Evolutionary conservation across 2,888 invertebrate genomes (phyloP).

Genomic region (Blastobasis lacticolella): DNA sequence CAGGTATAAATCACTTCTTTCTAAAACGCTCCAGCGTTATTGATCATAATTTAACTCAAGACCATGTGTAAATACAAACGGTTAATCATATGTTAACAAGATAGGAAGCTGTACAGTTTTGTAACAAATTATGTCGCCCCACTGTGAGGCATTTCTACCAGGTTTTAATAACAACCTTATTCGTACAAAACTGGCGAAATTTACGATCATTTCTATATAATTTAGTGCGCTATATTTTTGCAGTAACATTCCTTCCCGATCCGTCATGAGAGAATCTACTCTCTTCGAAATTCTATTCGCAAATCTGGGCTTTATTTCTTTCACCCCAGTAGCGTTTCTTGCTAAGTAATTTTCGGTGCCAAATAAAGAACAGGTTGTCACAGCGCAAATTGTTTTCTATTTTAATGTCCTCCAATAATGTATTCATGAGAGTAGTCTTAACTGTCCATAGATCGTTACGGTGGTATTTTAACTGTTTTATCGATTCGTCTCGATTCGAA

Average conservation of each 20-base stretch:
- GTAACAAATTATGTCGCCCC: not conserved
- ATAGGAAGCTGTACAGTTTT: constrained; percentile 2
- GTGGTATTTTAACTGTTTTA: constrained; percentile 14
- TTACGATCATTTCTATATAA: constrained; percentile 16
- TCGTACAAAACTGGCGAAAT: constrained; percentile 6
- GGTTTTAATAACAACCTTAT: constrained; percentile 7
- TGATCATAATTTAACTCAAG: too few species aligned
- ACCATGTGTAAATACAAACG: too few species aligned
- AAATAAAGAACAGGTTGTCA: constrained; percentile 13
- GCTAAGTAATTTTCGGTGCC: not conserved
- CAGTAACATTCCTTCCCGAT: constrained; percentile 19
- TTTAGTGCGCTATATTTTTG: constrained; percentile 25
- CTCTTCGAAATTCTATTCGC: constrained; percentile 2
- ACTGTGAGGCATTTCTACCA: not conserved
- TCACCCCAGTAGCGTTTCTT: constrained; percentile 2
- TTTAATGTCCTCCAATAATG: constrained; percentile 44
- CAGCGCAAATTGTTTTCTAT: constrained; percentile 39
- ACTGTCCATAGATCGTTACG: constrained; percentile 50
- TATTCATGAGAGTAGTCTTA: constrained; percentile 54
- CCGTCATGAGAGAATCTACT: not conserved
- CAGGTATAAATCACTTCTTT: too few species aligned
- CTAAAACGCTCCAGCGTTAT: too few species aligned
- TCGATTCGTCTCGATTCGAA: constrained; percentile 41
- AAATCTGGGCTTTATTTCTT: constrained; percentile 8
- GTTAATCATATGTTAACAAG: not conserved